Percentiles rank a stretch among this genome's conserved stretches.
These are phyloP conservation scores for Brenthis hecate DNA, from an alignment of 2,888 invertebrate species.

Conservation along the genomic window DNA sequence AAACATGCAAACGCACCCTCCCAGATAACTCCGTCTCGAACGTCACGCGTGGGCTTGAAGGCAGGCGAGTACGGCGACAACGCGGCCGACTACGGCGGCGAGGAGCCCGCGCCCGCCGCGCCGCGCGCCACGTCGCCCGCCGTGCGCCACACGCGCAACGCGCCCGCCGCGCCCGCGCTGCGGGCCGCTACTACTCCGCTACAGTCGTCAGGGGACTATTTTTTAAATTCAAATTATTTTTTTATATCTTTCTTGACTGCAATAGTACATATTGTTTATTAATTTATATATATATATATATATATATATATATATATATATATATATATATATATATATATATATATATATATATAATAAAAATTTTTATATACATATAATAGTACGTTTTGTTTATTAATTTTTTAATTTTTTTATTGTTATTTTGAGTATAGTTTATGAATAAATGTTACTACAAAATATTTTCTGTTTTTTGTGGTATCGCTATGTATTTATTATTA, in stretches of 20 bases:
- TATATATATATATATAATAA: no score
- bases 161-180: constrained; percentile 23
- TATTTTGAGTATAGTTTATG: no score
- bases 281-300: no score
- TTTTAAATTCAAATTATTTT: neutral
- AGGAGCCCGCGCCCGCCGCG: constrained; percentile 40
- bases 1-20: constrained; percentile 29
- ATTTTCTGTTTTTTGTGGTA: no score
- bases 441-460: no score
- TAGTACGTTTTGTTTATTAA: no score
- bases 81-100: constrained; percentile 59
- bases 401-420: no score
- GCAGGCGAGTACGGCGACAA: constrained; percentile 72
- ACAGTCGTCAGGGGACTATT: neutral
- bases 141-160: constrained; percentile 24
- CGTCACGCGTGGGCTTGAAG: constrained; percentile 49
- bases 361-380: no score
- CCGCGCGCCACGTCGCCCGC: constrained; percentile 17
- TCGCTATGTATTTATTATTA: no score
- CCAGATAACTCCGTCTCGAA: constrained; percentile 32
- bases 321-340: no score
- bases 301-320: no score
- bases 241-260: neutral
- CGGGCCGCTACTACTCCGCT: neutral
- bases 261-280: neutral